Conservation (phyloP, 2,888 invertebrate genomes). For the Unio delphinus region DNA sequence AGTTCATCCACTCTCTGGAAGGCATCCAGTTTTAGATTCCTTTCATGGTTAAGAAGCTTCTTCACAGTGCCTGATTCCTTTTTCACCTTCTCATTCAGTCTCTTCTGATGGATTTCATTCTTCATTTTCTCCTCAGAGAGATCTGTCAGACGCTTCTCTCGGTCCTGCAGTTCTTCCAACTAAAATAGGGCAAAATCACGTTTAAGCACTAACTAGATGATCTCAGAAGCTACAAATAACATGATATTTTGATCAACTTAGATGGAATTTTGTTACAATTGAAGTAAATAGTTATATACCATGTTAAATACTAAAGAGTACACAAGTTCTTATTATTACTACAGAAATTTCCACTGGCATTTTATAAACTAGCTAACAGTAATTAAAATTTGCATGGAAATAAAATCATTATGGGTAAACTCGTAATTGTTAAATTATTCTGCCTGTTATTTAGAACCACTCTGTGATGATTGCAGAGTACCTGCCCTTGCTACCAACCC, state of each 20-base stretch:
- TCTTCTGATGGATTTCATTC: constrained; percentile 47
- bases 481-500: too few species aligned
- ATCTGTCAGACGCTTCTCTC: constrained; percentile 51
- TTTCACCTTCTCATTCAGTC: constrained; percentile 58
- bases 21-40: constrained; percentile 68
- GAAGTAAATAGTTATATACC: too few species aligned
- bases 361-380: too few species aligned
- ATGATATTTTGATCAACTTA: neutral
- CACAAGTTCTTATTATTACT: too few species aligned
- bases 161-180: constrained; percentile 66
- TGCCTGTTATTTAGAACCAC: too few species aligned
- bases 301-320: too few species aligned
- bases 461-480: too few species aligned
- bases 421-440: too few species aligned
- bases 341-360: too few species aligned
- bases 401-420: too few species aligned
- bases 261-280: too few species aligned
- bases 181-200: constrained; percentile 16
- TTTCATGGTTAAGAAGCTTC: constrained; percentile 64
- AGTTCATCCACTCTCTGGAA: constrained; percentile 70
- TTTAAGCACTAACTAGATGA: neutral
- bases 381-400: too few species aligned
- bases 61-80: constrained; percentile 57
- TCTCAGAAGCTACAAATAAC: neutral
- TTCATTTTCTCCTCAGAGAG: constrained; percentile 64